Base-by-base conservation (phyloP, 2,113 vertebrate genomes). In the Prionailurus viverrinus region DNA sequence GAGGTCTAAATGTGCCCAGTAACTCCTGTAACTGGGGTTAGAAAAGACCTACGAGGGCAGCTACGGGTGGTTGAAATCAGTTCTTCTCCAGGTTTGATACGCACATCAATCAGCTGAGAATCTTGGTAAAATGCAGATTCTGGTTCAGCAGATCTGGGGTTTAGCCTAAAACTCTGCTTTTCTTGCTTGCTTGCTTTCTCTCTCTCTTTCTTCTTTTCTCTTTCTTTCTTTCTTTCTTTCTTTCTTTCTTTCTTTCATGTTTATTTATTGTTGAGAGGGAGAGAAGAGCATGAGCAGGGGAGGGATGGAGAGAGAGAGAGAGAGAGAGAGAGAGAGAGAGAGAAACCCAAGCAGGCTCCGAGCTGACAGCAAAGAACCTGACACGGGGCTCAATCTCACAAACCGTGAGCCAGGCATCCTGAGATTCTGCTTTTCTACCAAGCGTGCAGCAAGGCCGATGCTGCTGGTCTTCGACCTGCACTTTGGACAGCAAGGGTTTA, bases 401-500 rank as follows among this genome's bases (percentile, higher is more conserved):
- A 14, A 51, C 51, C 11, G 13, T 13, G 51, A 51, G 51, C 21
- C 58, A 61, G 21, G 58, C 8, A 1, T 21, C 58, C 58, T 4
- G 36, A 39, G 53, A 7, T 0, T 39, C 80, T 53, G 63, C 21
- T 25, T 33, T 71, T 81, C 66, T 53, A 80, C 48, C 63, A 23
- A 68, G 53, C 1, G 0, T 55, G 15, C 8, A 4, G 71, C 11
- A 39, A 55, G 79, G 16, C 29, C 3, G 7, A 36, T 0, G 9
- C 65, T 21, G 23, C 61, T 16, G 2, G 10, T 8, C 39, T 25
- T 55, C 81, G 31, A 23, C 15, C 9, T 0, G 45, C 45, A 21
- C 18, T 4, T 0, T 14, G 48, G 36, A 53, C 31, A n/a, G 45
- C 51, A 1, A 21, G n/a, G 15, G 25, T 15, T 13, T 29, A 9